Conservation (phyloP, 2,888 invertebrate genomes). For the Cenopis cana region DNA sequence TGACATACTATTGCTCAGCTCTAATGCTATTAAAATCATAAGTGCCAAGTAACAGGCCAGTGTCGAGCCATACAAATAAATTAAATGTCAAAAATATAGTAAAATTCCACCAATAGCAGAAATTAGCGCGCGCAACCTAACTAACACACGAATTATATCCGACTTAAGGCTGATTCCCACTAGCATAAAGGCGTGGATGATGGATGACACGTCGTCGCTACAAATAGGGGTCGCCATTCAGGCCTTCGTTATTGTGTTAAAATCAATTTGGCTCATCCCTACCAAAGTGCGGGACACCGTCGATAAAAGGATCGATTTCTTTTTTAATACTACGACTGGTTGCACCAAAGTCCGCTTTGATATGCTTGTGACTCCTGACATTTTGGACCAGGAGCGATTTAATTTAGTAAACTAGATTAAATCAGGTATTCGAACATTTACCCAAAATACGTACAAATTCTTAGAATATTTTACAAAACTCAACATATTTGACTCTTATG, state of each 20-base stretch:
- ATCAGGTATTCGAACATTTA: no score
- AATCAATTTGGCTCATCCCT: conserved; percentile 84
- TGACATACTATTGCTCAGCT: no score
- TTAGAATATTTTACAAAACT: no score
- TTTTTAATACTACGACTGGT: background rate
- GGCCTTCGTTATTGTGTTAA: conserved; percentile 79
- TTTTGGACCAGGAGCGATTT: no score
- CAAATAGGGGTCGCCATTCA: conserved; percentile 78
- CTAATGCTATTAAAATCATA: no score
- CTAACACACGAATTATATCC: conserved; percentile 43
- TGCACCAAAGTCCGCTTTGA: background rate
- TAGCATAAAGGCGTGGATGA: conserved; percentile 65
- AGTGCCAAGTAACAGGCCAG: no score
- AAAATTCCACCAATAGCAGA: background rate
- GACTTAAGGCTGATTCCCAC: conserved; percentile 47
- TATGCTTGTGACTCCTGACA: background rate
- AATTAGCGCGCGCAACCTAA: conserved; percentile 10
- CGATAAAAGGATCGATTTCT: conserved; percentile 48
- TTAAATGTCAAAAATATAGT: background rate
- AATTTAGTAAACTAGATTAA: no score
- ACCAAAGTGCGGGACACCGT: conserved; percentile 49
- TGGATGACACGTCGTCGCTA: conserved; percentile 72
- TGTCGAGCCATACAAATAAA: background rate
- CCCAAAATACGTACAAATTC: no score
- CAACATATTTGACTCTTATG: no score